Evolutionary conservation across 2,797 vertebrate species (phyloP).

Genomic region (Danio aesculapii): DNA sequence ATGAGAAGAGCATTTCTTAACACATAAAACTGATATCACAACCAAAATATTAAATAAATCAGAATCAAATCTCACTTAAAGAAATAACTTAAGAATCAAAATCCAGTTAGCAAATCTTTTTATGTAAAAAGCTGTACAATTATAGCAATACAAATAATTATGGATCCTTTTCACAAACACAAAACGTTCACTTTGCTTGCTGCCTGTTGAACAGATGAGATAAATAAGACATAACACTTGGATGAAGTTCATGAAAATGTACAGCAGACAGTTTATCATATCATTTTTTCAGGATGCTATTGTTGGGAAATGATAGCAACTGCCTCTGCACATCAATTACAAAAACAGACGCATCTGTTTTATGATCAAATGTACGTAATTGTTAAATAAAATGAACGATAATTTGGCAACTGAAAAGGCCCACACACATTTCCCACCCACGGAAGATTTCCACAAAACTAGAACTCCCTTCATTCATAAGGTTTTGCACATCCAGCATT

Average conservation of each 20-base stretch:
- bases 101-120: no score
- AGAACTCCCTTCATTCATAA: slow-evolving; percentile 11
- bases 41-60: no score
- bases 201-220: neutral
- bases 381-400: neutral
- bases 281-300: neutral
- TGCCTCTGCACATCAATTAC: neutral
- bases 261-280: neutral
- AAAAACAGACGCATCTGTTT: neutral
- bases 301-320: neutral
- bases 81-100: no score
- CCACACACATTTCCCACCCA: neutral
- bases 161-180: no score
- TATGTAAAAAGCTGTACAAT: no score
- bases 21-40: no score
- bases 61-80: no score
- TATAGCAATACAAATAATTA: no score
- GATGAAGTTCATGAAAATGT: neutral
- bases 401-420: neutral
- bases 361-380: neutral
- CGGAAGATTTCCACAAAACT: neutral
- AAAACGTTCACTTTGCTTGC: no score
- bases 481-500: neutral
- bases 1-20: no score
- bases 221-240: neutral